Conservation (phyloP, 2,797 vertebrate genomes). For the Craterocephalus amniculus region DNA sequence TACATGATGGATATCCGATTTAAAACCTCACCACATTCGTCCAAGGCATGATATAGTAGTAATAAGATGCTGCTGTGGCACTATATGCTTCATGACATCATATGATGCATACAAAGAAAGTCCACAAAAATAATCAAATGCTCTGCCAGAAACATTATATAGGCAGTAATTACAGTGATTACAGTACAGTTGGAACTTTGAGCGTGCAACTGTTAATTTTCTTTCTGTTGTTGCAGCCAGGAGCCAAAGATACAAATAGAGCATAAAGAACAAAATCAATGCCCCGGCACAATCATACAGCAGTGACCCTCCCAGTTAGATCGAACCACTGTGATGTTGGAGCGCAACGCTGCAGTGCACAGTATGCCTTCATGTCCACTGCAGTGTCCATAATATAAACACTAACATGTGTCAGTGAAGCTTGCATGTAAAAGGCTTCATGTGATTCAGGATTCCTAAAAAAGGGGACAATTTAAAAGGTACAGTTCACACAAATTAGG, state of each 20-base stretch:
- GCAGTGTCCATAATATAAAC: conserved; percentile 22
- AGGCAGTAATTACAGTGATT: conserved; percentile 25
- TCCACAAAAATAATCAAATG: conserved; percentile 4
- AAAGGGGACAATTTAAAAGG: conserved; percentile 19
- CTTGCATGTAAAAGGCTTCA: conserved; percentile 25
- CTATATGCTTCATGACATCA: conserved; percentile 65
- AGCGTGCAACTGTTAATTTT: conserved; percentile 39
- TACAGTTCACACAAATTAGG: conserved; percentile 43
- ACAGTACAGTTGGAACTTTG: conserved; percentile 14
- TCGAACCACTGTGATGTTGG: conserved; percentile 6
- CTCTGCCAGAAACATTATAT: conserved; percentile 9
- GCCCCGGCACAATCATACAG: conserved; percentile 34
- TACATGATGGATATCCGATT: conserved; percentile 38
- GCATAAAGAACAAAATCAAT: conserved; percentile 72
- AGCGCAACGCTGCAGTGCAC: conserved; percentile 15
- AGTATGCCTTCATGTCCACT: neutral
- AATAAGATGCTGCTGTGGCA: conserved; percentile 53
- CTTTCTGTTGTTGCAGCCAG: conserved; percentile 25
- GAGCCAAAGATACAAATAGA: conserved; percentile 57
- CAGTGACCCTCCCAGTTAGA: conserved; percentile 39
- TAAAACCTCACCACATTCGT: conserved; percentile 48
- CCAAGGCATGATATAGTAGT: conserved; percentile 71
- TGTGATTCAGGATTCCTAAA: conserved; percentile 3
- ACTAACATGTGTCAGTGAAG: conserved; percentile 7
- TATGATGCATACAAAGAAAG: conserved; percentile 52